Percentiles rank a stretch among this genome's conserved stretches.
phyloP scores from a whole-genome alignment of 2,797 vertebrate genomes.

The Halcyon badia region DNA sequence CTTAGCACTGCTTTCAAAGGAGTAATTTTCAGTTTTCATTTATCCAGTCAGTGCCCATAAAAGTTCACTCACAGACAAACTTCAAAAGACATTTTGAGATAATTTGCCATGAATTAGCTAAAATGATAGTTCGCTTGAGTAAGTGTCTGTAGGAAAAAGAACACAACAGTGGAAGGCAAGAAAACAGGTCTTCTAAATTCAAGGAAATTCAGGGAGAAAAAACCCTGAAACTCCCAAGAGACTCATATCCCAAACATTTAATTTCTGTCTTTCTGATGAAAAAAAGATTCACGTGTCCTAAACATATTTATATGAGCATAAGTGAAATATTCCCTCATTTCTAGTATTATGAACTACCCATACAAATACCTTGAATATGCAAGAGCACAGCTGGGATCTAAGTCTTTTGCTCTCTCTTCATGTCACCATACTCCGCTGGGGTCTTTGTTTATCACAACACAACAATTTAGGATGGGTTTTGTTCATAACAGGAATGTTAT shows the following conservation, averaged over 20 bases:
- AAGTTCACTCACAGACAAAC: not conserved
- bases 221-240: fast-evolving
- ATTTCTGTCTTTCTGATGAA: not conserved
- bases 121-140: not conserved
- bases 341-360: not conserved
- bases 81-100: not conserved
- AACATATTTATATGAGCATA: not conserved
- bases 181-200: not conserved
- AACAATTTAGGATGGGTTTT: not conserved
- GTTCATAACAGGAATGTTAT: not conserved
- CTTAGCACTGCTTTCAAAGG: not conserved
- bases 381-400: fast-evolving
- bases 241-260: not conserved
- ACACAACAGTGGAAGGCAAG: not conserved
- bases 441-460: not conserved
- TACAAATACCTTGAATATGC: not conserved
- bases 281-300: not conserved
- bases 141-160: not conserved
- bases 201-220: not conserved
- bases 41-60: not conserved
- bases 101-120: not conserved
- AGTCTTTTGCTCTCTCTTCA: not conserved
- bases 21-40: not conserved
- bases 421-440: not conserved
- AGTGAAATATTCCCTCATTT: not conserved